phyloP scores from a whole-genome alignment of 2,888 invertebrate species.

The Sympetrum striolatum region DNA sequence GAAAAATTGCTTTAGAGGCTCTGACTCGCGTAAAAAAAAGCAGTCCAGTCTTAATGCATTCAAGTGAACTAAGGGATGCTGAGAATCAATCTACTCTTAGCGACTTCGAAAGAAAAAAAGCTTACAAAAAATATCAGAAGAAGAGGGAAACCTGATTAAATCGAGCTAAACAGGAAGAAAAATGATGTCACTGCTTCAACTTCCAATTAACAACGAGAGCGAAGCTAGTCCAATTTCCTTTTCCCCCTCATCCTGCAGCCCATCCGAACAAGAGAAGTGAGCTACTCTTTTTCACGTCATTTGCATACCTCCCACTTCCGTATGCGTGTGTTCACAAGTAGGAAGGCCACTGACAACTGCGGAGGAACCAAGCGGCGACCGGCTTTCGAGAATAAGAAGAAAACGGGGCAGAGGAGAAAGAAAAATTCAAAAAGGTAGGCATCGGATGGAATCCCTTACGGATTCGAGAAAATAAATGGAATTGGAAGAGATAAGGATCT shows the following conservation, averaged over 20 bases:
- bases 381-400: not conserved
- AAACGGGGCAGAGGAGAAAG: not conserved
- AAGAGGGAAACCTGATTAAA: slow-evolving; percentile 37
- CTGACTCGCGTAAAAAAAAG: not conserved
- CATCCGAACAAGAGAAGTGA: not conserved
- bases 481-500: slow-evolving; percentile 32
- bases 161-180: slow-evolving; percentile 41
- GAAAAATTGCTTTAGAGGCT: not conserved
- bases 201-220: slow-evolving; percentile 37
- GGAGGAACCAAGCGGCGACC: slow-evolving; percentile 4
- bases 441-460: slow-evolving; percentile 40
- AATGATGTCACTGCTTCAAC: slow-evolving; percentile 43
- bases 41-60: not conserved
- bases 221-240: not conserved
- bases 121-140: not conserved
- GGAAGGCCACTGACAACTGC: slow-evolving; percentile 28
- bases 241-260: not conserved
- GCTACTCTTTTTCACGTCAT: not conserved
- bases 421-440: not conserved
- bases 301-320: slow-evolving; percentile 40
- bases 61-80: not conserved
- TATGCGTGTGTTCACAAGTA: slow-evolving; percentile 30
- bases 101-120: not conserved
- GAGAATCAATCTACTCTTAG: slow-evolving; percentile 16
- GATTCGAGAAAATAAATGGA: slow-evolving; percentile 39